These are phyloP conservation scores for Naso thynnoides DNA, from an alignment of 2,797 vertebrate genomes.

Conservation along the genomic window DNA sequence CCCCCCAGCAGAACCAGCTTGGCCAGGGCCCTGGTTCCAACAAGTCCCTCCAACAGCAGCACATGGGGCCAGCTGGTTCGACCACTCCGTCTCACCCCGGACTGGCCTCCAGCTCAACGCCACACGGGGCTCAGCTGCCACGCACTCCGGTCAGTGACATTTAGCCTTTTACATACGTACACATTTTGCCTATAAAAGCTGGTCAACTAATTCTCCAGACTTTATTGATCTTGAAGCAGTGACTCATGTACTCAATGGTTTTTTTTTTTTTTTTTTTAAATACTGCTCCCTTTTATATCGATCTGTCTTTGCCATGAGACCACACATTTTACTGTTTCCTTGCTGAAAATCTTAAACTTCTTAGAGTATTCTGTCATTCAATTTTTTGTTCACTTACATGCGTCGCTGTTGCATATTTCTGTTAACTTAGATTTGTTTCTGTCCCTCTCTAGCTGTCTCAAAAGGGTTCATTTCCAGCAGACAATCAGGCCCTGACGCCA, in stretches of 20 bases:
- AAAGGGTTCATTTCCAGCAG: slow-evolving; percentile 89
- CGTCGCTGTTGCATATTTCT: not conserved
- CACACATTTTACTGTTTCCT: not conserved
- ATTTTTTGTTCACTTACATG: not conserved
- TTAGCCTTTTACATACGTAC: not conserved
- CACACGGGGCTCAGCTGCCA: slow-evolving; percentile 89
- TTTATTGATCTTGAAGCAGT: not conserved
- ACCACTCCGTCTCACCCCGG: slow-evolving; percentile 84
- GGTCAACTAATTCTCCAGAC: not conserved
- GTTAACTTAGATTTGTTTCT: slow-evolving; percentile 6
- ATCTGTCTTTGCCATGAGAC: not conserved
- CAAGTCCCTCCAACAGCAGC: slow-evolving; percentile 85
- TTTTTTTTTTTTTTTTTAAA: not conserved
- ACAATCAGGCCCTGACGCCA: slow-evolving; percentile 92
- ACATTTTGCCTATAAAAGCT: not conserved
- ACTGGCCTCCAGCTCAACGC: slow-evolving; percentile 84
- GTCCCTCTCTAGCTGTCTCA: slow-evolving; percentile 89
- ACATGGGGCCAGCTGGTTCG: slow-evolving; percentile 81
- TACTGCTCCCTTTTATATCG: not conserved
- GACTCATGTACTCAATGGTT: not conserved
- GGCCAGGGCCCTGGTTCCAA: slow-evolving; percentile 82
- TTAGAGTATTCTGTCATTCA: not conserved
- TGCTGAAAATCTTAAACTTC: not conserved
- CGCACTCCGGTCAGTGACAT: slow-evolving; percentile 92
- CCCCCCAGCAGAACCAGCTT: slow-evolving; percentile 81